phyloP scores from a whole-genome alignment of 2,797 vertebrate species.

The Scolopax bukidnonensis region DNA sequence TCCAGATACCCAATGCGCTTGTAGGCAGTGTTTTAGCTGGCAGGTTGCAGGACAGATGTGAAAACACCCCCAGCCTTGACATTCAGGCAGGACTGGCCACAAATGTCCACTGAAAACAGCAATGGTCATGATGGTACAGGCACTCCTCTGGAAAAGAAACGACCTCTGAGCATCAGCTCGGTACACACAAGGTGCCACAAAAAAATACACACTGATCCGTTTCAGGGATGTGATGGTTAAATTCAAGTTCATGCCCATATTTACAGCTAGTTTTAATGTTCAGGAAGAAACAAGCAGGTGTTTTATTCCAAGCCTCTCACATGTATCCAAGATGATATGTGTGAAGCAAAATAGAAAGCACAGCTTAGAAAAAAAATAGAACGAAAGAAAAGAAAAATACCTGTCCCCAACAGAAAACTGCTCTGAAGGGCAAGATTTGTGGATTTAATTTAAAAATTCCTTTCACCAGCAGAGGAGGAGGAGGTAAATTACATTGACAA shows the following conservation, averaged over 20 bases:
- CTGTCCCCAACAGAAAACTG: not conserved
- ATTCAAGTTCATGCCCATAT: not conserved
- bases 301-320: not conserved
- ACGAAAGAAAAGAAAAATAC: not conserved
- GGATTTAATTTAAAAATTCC: not conserved
- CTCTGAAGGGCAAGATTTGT: not conserved
- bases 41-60: not conserved
- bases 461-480: not conserved
- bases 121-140: not conserved
- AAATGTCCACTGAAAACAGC: not conserved
- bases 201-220: not conserved
- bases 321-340: not conserved
- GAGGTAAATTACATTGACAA: not conserved
- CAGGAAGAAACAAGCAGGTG: not conserved
- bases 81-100: not conserved
- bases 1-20: not conserved
- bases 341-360: not conserved
- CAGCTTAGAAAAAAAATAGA: not conserved
- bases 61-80: not conserved
- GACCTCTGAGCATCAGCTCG: not conserved
- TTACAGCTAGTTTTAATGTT: not conserved
- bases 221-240: not conserved
- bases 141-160: not conserved
- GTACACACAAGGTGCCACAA: not conserved
- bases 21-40: not conserved